Base-by-base conservation (phyloP, 2,797 vertebrate species). In the Amblyraja radiata region DNA sequence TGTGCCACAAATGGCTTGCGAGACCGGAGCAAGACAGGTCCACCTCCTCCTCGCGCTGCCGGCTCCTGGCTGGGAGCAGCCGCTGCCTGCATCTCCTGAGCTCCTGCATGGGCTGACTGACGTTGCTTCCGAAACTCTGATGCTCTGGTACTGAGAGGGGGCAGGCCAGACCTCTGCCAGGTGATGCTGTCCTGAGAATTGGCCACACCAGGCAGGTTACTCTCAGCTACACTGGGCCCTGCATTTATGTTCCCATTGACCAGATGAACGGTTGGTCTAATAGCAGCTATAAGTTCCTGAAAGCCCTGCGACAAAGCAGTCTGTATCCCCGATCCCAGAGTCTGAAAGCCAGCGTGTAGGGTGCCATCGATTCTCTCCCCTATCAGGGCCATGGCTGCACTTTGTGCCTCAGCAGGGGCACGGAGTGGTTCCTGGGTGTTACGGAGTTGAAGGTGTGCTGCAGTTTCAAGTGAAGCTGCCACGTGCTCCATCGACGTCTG, bases 341-440 rank as follows among this genome's bases (percentile, higher is more conserved):
- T 88, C 61, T 88, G 84, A 88, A 88, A 88, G 16, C 84, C 61
- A 68, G 63, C 61, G 18, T 63, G 84, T 32, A 88, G n/a, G 28
- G 84, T 88, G 61, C 61, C 63, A 63, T 88, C 84, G 32, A 88
- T 68, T 88, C 61, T 68, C 63, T 88, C 84, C 84, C 84, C 84
- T 32, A 65, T 88, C 4, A 88, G 61, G n/a, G 63, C 63, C 61
- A 88, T 16, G 6, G 84, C 61, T 32, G 84, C 84, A 88, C 7
- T 88, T n/a, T 88, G 84, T 63, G 63, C 61, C 21, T 88, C 84
- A 65, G 61, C 8, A n/a, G 61, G 84, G 16, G 84, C 1, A 21
- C 5, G 63, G 84, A 68, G n/a, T 88, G 84, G 63, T 9, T 65
- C 84, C 84, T 88, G 61, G n/a, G 0, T 7, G 21, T 21, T 88